These are phyloP conservation scores for Chiloscyllium plagiosum DNA, from an alignment of 2,113 vertebrate species.

Conservation along the genomic window DNA sequence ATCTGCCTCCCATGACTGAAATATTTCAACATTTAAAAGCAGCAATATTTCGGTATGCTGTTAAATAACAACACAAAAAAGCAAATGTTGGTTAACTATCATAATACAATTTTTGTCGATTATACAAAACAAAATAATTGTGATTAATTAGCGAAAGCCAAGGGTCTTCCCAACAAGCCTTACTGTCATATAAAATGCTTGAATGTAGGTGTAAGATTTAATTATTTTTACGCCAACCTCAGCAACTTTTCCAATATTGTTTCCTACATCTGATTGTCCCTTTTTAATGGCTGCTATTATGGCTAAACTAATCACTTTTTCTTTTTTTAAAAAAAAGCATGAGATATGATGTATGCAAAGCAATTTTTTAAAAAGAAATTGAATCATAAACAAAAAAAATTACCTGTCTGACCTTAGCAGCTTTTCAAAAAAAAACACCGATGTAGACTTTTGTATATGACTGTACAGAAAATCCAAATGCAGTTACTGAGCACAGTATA, in stretches of 20 bases:
- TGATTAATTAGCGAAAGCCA: constrained; percentile 39
- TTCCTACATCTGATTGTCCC: constrained; percentile 21
- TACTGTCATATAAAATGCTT: neutral
- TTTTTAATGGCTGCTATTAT: constrained; percentile 25
- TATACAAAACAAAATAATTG: constrained; percentile 42
- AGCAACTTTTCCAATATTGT: neutral
- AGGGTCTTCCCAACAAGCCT: constrained; percentile 12
- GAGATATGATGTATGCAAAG: constrained; percentile 37
- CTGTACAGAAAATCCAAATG: constrained; percentile 70
- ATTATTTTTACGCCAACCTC: neutral
- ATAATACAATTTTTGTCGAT: constrained; percentile 43
- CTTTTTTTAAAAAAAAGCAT: neutral
- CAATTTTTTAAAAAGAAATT: constrained; percentile 40
- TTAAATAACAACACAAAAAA: constrained; percentile 55
- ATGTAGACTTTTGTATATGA: constrained; percentile 56
- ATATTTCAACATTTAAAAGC: constrained; percentile 48
- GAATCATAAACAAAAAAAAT: constrained; percentile 50
- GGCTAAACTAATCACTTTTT: constrained; percentile 32
- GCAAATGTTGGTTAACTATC: constrained; percentile 49
- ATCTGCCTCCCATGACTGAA: constrained; percentile 34
- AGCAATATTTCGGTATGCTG: constrained; percentile 57
- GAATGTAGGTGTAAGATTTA: neutral
- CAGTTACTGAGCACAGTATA: constrained; percentile 78
- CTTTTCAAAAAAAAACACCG: constrained; percentile 52
- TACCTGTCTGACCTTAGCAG: constrained; percentile 75